Conservation (phyloP, 2,888 invertebrate species). For the Leistus spinibarbis region DNA sequence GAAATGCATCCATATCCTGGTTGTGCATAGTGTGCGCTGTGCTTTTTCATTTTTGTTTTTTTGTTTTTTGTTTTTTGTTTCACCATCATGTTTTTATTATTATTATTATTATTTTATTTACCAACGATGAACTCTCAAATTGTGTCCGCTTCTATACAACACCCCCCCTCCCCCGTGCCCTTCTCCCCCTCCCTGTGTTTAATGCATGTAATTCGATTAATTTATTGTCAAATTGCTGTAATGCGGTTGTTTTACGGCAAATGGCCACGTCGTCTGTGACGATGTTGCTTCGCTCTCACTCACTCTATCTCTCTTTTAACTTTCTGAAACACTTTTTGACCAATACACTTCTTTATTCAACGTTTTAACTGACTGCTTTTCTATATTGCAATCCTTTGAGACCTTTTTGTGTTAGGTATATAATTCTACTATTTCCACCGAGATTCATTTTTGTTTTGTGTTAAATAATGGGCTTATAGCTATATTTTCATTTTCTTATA, state of each 20-base stretch:
- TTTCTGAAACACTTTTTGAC: no score
- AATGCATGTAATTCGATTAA: slow-evolving; percentile 59
- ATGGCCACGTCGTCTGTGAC: slow-evolving; percentile 2
- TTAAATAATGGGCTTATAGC: no score
- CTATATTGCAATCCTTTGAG: no score
- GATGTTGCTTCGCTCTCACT: not conserved
- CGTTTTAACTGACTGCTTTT: no score
- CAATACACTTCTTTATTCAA: no score
- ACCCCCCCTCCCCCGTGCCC: slow-evolving; percentile 31
- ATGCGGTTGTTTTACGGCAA: slow-evolving; percentile 54
- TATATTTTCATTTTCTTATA: no score
- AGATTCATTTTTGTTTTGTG: no score
- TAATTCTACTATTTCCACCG: no score
- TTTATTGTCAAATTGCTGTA: slow-evolving; percentile 58
- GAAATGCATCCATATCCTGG: slow-evolving; percentile 76
- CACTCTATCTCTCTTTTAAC: no score
- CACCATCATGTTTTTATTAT: slow-evolving; percentile 32
- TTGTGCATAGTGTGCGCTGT: slow-evolving; percentile 53
- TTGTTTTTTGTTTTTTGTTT: slow-evolving; percentile 17
- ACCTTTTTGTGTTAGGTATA: no score
- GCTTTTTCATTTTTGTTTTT: slow-evolving; percentile 28
- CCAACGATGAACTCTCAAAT: not conserved
- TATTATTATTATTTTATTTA: not conserved
- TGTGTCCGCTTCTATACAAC: slow-evolving; percentile 41
- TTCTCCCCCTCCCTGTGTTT: slow-evolving; percentile 49